phyloP scores from a whole-genome alignment of 2,797 vertebrate species.

The Rhinichthys osculus region DNA sequence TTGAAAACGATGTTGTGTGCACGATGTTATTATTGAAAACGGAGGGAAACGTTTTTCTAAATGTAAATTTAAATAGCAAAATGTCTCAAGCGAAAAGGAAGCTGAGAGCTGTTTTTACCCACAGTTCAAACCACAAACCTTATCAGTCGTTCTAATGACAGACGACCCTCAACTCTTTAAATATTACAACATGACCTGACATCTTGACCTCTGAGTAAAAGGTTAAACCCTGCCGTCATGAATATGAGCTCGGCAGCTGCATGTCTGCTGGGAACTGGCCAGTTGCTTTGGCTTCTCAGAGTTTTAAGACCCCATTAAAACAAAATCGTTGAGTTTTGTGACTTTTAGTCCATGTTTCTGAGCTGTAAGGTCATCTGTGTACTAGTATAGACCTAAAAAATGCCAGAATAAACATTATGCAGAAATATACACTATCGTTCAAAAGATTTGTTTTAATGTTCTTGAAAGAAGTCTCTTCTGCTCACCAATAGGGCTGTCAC shows the following conservation, averaged over 20 bases:
- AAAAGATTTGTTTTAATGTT: too few species aligned
- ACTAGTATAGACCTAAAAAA: background rate
- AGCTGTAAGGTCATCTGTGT: background rate
- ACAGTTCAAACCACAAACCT: background rate
- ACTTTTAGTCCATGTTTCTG: background rate
- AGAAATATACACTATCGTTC: too few species aligned
- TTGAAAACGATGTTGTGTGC: too few species aligned
- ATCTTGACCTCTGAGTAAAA: background rate
- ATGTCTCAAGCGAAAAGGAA: background rate
- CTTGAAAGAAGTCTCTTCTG: background rate
- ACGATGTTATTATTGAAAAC: too few species aligned
- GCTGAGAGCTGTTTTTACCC: background rate
- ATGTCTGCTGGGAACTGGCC: background rate
- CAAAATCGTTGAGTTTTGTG: background rate
- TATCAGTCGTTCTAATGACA: background rate
- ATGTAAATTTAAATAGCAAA: background rate
- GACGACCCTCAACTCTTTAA: constrained; percentile 22
- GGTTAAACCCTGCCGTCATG: constrained; percentile 14
- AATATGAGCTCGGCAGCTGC: constrained; percentile 23
- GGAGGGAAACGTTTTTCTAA: too few species aligned
- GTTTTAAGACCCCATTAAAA: background rate
- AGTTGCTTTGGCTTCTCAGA: constrained; percentile 10
- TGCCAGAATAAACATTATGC: background rate
- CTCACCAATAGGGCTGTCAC: too few species aligned
- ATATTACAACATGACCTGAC: constrained; percentile 30